Conservation (phyloP, 2,888 invertebrate species). For the Nesidiocoris tenuis region DNA sequence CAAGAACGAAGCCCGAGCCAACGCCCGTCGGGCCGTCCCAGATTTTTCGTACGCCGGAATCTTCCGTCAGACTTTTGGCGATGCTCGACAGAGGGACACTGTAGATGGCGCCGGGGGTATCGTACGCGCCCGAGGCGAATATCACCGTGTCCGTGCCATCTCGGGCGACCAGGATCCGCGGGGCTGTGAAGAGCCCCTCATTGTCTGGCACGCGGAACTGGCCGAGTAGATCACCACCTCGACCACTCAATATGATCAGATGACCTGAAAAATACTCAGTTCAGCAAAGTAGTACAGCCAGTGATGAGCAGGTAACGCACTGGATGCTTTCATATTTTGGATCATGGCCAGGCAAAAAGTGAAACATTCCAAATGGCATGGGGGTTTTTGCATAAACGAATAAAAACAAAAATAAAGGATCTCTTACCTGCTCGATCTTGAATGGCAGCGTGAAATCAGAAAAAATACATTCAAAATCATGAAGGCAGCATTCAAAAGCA, state of each 20-base stretch:
- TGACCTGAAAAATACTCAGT: conserved; percentile 61
- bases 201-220: conserved; percentile 64
- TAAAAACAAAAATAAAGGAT: too few species aligned
- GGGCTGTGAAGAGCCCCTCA: conserved; percentile 71
- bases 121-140: conserved; percentile 73
- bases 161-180: conserved; percentile 63
- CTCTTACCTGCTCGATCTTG: background rate
- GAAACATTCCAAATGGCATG: too few species aligned
- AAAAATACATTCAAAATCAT: background rate
- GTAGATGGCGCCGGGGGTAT: conserved; percentile 70
- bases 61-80: conserved; percentile 7
- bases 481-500: too few species aligned
- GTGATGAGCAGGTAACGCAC: too few species aligned
- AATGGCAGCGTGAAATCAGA: background rate
- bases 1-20: conserved; percentile 63
- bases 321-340: too few species aligned
- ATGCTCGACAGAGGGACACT: conserved; percentile 58
- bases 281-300: too few species aligned
- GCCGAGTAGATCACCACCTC: conserved; percentile 64
- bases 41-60: conserved; percentile 26
- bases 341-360: too few species aligned
- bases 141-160: conserved; percentile 66
- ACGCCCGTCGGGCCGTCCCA: conserved; percentile 37
- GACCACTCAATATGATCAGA: conserved; percentile 69
- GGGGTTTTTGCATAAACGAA: too few species aligned